Base-by-base conservation (phyloP, 1,140 invertebrate species). In the Lithobius niger region DNA sequence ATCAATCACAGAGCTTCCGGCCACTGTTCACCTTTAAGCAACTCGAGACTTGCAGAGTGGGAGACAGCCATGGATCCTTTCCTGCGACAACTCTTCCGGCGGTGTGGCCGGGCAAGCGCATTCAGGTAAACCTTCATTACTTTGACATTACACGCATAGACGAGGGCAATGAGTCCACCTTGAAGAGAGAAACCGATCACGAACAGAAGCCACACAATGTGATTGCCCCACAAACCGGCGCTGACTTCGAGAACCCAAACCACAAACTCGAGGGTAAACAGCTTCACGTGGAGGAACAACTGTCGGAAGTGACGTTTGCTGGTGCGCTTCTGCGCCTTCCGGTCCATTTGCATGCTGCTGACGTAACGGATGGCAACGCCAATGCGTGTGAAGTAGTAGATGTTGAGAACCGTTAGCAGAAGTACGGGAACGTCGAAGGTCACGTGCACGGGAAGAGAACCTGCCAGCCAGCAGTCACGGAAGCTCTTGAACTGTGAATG, bases 121-220 rank as follows among this genome's bases (percentile, higher is more conserved):
- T 50, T 26, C 48, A 50, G 71, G 63, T 77, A 77, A 27, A 76
- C 65, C 59, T 76, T 76, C 40, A 77, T 64, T 27, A 77, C 74
- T 64, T 75, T 72, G 65, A 77, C 81, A 66, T 81, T 81, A 66
- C 80, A 82, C 6, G 79, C 79, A 48, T 81, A 79, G 52, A 77
- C 72, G 56, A 82, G 66, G 2, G 80, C 76, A 4, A 81, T 74
- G 26, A 78, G 68, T 31, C 80, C 73, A 25, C 80, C 80, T 69
- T 81, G 74, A 60, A 75, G 64, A 4, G 65, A 63, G 58, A 73
- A 72, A 21, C 65, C 65, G n/a, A 74, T 65, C 60, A 74, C 71
- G 63, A 72, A 77, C 15, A 68, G 63, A 36, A 72, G 68, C 72
- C 73, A 74, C 15, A 60, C 52, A 22, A 58, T 26, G 26, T 53